Base-by-base conservation (phyloP, 2,888 invertebrate genomes). In the Amblyjoppa fuscipennis region DNA sequence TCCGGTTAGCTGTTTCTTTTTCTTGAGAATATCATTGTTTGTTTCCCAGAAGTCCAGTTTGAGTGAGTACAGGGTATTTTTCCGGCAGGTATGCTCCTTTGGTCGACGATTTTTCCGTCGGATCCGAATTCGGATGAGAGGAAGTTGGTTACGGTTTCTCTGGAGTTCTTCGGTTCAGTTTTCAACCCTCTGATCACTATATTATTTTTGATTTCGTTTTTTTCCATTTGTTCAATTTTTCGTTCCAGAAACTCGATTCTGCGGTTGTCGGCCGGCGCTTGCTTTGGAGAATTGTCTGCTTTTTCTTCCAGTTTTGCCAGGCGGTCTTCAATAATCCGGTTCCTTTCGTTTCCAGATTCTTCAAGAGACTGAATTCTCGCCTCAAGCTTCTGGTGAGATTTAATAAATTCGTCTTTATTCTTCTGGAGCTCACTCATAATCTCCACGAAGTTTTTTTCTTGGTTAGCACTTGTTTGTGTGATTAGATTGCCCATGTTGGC, bases 31-130 rank as follows among this genome's bases (percentile, higher is more conserved):
- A 2, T 41, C 41, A 5, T 34, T 38, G 16, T 74, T 74, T 31
- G 59, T 25, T n/a, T 74, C 59, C 74, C 74, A 59, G 28, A 25
- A 20, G 38, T 74, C 74, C 16, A 74, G 31, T 71, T 74, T 74
- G 9, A 74, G 38, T 3, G 4, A 3, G 4, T 31, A 31, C 31
- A 31, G 4, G 31, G 31, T 31, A 4, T 31, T 53, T 31, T 31
- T 31, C 31, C 31, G 3, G 31, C 31, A 3, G 2, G 31, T 31
- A 31, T 31, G 9, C 4, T 3, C 4, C 31, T 31, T 31, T 3
- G 31, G 2, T 31, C 31, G 31, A 31, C 31, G 31, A 31, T 31
- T 31, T 31, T 31, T 3, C 31, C 31, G 2, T 3, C 4, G 2
- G 4, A 3, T 31, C 31, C 3, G 31, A 31, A 31, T 31, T 31